phyloP scores from a whole-genome alignment of 2,113 vertebrate genomes.

The Mesembrinibis cayennensis region DNA sequence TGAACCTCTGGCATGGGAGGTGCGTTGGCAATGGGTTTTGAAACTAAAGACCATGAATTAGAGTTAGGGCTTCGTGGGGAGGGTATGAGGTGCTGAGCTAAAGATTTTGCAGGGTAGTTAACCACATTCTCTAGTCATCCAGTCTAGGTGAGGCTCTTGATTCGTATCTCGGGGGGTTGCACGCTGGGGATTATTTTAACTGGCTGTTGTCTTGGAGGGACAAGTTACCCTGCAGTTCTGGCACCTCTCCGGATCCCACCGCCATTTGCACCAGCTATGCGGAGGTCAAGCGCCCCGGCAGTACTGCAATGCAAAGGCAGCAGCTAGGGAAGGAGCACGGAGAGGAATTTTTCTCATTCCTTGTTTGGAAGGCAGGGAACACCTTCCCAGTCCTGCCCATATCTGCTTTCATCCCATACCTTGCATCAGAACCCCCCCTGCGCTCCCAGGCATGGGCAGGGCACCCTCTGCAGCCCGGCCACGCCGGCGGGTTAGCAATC shows the following conservation, averaged over 20 bases:
- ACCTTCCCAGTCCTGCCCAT: not conserved
- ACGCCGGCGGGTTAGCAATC: not conserved
- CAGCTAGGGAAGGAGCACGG: not conserved
- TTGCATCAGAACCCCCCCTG: fast-evolving
- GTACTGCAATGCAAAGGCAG: not conserved
- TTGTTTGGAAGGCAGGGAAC: not conserved
- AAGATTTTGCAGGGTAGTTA: not conserved
- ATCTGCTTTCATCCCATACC: not conserved
- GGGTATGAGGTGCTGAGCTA: not conserved
- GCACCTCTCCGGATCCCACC: not conserved
- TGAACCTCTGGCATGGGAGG: not conserved
- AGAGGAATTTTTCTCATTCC: not conserved
- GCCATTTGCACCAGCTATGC: not conserved
- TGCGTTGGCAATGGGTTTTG: not conserved
- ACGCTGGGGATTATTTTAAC: not conserved
- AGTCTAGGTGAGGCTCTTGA: not conserved
- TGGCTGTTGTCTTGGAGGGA: not conserved
- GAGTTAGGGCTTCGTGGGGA: not conserved
- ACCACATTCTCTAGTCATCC: not conserved
- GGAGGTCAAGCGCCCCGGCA: not conserved
- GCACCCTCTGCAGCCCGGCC: not conserved
- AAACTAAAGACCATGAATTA: not conserved
- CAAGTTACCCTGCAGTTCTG: not conserved
- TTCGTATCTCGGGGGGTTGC: not conserved
- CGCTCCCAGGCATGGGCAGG: not conserved